Evolutionary conservation across 2,797 vertebrate genomes (phyloP).

Genomic region (Valencia hispanica): DNA sequence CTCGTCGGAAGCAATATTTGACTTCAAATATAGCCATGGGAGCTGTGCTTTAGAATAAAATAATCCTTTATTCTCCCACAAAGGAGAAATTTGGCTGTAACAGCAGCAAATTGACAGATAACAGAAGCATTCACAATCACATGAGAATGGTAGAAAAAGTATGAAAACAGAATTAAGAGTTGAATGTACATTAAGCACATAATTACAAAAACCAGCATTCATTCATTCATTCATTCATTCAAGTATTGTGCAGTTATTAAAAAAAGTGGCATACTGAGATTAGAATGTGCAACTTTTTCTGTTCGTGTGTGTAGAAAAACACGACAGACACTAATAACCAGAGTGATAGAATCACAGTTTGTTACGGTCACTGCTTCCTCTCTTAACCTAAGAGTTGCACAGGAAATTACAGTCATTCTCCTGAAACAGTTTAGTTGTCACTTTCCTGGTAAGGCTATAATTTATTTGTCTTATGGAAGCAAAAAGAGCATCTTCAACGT

Average conservation of each 20-base stretch:
- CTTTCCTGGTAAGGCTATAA: slow-evolving; percentile 48
- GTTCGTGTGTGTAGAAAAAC: slow-evolving; percentile 2
- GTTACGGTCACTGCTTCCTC: slow-evolving; percentile 44
- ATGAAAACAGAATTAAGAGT: too few species aligned
- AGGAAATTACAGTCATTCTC: slow-evolving; percentile 37
- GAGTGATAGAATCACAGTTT: slow-evolving; percentile 30
- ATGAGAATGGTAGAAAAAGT: too few species aligned
- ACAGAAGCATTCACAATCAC: too few species aligned
- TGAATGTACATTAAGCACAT: too few species aligned
- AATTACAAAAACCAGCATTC: too few species aligned
- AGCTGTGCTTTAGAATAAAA: slow-evolving; percentile 16
- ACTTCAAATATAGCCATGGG: slow-evolving; percentile 16
- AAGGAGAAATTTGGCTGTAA: too few species aligned
- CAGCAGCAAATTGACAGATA: too few species aligned
- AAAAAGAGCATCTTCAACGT: slow-evolving; percentile 33
- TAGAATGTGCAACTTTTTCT: too few species aligned
- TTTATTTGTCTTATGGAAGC: slow-evolving; percentile 49
- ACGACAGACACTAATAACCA: slow-evolving; percentile 14
- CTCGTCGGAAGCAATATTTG: slow-evolving; percentile 6
- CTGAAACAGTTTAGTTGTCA: slow-evolving; percentile 42
- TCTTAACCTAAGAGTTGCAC: slow-evolving; percentile 25
- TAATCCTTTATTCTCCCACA: too few species aligned
- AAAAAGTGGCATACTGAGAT: too few species aligned
- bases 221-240: too few species aligned
- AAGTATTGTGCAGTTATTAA: too few species aligned